Evolutionary conservation across 2,797 vertebrate genomes (phyloP).

Genomic region (Lagorchestes hirsutus): DNA sequence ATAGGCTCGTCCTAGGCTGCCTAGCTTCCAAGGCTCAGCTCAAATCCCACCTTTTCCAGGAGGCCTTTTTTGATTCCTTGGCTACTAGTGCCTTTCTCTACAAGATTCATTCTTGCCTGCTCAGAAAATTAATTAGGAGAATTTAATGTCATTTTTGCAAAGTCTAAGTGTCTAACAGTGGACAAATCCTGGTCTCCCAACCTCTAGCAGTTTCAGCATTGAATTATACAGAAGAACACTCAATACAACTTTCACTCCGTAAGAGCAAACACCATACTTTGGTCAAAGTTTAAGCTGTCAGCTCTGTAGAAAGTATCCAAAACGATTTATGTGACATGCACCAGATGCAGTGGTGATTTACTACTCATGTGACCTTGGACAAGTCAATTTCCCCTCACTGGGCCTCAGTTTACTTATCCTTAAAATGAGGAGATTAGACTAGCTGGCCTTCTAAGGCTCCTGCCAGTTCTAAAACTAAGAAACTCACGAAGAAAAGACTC

Average conservation of each 20-base stretch:
- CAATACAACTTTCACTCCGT: neutral
- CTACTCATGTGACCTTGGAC: neutral
- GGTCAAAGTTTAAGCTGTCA: neutral
- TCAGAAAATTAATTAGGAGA: neutral
- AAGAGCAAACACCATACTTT: neutral
- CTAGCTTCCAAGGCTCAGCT: neutral
- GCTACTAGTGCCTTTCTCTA: neutral
- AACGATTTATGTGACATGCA: neutral
- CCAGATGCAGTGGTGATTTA: neutral
- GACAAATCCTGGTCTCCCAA: neutral
- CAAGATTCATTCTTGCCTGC: neutral
- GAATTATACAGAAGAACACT: neutral
- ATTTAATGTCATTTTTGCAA: conserved; percentile 19
- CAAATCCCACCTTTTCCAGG: neutral
- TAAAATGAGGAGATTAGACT: neutral
- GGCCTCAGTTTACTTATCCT: neutral
- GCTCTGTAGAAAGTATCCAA: neutral
- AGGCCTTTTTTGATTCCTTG: neutral
- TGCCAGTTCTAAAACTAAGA: neutral
- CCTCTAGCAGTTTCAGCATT: neutral
- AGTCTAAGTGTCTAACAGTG: neutral
- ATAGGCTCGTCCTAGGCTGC: neutral
- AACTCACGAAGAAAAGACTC: neutral
- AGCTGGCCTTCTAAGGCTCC: neutral
- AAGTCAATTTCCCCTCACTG: neutral